Base-by-base conservation (phyloP, 2,888 invertebrate species). In the Teleogryllus oceanicus region DNA sequence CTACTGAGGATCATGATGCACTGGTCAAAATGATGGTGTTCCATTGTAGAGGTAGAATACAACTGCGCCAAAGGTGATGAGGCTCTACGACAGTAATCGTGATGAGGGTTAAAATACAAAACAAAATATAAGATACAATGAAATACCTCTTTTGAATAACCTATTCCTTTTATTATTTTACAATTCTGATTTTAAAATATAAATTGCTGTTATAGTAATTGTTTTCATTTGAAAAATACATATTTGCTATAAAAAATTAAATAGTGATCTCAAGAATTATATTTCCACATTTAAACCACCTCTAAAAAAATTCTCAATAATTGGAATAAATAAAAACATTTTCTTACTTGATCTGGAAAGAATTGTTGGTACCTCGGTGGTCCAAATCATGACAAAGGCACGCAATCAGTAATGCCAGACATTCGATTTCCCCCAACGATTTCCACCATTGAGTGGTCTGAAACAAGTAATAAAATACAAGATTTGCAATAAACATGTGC, bases 21-120 rank as follows among this genome's bases (percentile, higher is more conserved):
- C 88, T 97, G 97, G 88, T 98, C 97, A 87, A 97, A 98, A 88
- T 98, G 98, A 87, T 98, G 97, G 86, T 97, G 96, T 86, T 98
- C 97, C 96, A 98, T 96, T 74, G 97, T 97, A 0, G 97, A 97
- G 0, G 97, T 97, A 11, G 96, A 96, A 87, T 96, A 96, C 80
- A 96, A 88, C 87, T 95, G 96, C 24, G 96, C 96, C 84, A 96
- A 88, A 0, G 96, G 95, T 79, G 96, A 96, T 0, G 96, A 96
- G 24, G 96, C 96, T 89, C 97, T 97, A 86, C 11, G 85, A 85
- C 62, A 62, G 5, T 62, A 37, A 37, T 37, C 0, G 37, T 37
- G 8, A 37, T 37, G 37, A 37, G 37, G 8, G 37, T 37, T 37
- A 37, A 8, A 37, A 37, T 37, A 0, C 37, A 37, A 37, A 37